Percentiles rank a stretch among this genome's conserved stretches.
These are phyloP conservation scores for Portunus trituberculatus DNA, from an alignment of 1,140 invertebrate genomes.

Conservation along the genomic window DNA sequence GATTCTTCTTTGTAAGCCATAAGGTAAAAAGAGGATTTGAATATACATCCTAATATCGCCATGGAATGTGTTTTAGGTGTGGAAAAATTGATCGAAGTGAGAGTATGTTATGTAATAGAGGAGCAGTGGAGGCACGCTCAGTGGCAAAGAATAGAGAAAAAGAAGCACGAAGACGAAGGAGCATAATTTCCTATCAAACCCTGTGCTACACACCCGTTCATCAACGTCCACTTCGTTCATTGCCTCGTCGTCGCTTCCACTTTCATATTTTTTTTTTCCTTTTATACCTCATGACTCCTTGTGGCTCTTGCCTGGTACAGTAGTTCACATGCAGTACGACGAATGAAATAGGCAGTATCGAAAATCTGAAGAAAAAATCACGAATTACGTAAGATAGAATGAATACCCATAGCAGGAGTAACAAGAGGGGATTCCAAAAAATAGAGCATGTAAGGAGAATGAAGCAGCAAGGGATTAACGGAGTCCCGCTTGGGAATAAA, in stretches of 20 bases:
- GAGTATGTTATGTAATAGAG: too few species aligned
- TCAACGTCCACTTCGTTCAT: not conserved
- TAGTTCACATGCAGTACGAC: not conserved
- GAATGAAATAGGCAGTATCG: not conserved
- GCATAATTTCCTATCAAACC: not conserved
- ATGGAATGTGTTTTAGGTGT: too few species aligned
- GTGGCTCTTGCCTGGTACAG: not conserved
- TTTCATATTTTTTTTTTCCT: not conserved
- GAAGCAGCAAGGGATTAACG: not conserved
- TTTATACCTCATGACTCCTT: not conserved
- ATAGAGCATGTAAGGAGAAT: too few species aligned
- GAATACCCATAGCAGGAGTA: not conserved
- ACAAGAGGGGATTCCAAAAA: not conserved
- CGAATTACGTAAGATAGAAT: not conserved
- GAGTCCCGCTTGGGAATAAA: not conserved
- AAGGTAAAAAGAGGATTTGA: too few species aligned
- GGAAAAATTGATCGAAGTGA: too few species aligned
- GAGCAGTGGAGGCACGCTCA: not conserved
- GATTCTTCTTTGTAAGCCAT: too few species aligned
- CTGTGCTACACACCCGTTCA: not conserved
- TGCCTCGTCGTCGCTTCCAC: not conserved
- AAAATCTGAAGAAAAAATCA: not conserved
- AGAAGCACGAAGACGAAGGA: not conserved
- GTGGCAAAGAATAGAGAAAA: not conserved
- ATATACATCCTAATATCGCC: too few species aligned